These are phyloP conservation scores for Macaria notata DNA, from an alignment of 2,888 invertebrate species.

Conservation along the genomic window DNA sequence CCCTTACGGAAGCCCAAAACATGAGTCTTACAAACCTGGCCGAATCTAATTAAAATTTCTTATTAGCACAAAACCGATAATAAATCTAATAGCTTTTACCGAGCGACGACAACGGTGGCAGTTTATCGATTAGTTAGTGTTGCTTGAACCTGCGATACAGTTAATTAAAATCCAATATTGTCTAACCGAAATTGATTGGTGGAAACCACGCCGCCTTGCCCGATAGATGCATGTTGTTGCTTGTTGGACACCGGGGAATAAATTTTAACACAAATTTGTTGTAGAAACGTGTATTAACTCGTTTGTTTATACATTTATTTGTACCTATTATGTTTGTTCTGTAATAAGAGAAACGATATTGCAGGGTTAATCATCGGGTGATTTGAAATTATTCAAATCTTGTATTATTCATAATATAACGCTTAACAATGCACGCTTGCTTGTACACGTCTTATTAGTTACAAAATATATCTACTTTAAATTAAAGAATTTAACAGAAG, in stretches of 20 bases:
- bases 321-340: too few relatives aligned
- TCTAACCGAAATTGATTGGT: slow-evolving; percentile 80
- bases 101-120: slow-evolving; percentile 52
- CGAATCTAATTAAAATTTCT: slow-evolving; percentile 39
- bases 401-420: too few relatives aligned
- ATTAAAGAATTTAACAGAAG: too few relatives aligned
- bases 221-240: slow-evolving; percentile 4
- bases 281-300: too few relatives aligned
- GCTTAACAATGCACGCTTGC: too few relatives aligned
- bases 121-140: slow-evolving; percentile 59
- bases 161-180: slow-evolving; percentile 82
- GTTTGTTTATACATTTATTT: too few relatives aligned
- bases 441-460: too few relatives aligned
- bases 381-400: too few relatives aligned
- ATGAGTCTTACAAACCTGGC: slow-evolving; percentile 22
- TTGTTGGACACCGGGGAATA: neutral
- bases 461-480: too few relatives aligned
- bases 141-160: slow-evolving; percentile 61
- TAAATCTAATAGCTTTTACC: slow-evolving; percentile 51
- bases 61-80: slow-evolving; percentile 36
- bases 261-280: too few relatives aligned
- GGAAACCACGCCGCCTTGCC: slow-evolving; percentile 46
- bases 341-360: too few relatives aligned
- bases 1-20: slow-evolving; percentile 5
- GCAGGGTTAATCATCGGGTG: too few relatives aligned